Percentiles rank a stretch among this genome's conserved stretches.
Conservation (phyloP, 2,113 vertebrate species). For the Corydoras maculifer region DNA sequence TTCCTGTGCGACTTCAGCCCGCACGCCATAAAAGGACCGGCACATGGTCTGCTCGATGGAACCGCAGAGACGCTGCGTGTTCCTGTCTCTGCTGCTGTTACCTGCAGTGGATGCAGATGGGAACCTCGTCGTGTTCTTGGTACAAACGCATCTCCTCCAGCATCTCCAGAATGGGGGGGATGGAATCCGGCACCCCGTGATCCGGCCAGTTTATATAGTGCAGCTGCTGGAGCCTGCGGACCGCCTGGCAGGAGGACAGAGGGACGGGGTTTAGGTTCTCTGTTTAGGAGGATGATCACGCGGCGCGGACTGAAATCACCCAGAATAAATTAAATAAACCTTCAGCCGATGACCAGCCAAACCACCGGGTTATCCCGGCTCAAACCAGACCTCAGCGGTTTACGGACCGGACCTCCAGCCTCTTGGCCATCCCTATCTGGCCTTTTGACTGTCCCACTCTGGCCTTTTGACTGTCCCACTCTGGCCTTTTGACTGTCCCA, state of each 20-base stretch:
- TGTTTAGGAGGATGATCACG: too few relatives aligned
- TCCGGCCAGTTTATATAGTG: constrained; percentile 95
- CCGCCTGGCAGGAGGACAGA: constrained; percentile 40
- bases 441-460: too few relatives aligned
- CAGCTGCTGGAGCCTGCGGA: constrained; percentile 77
- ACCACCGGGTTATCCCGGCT: too few relatives aligned
- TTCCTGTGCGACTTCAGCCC: constrained; percentile 26
- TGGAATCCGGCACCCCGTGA: constrained; percentile 83
- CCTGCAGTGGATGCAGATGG: constrained; percentile 97
- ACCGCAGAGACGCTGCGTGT: neutral
- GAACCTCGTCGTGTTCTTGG: constrained; percentile 72
- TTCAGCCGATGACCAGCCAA: neutral
- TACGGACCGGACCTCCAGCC: too few relatives aligned
- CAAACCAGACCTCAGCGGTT: too few relatives aligned
- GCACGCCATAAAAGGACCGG: constrained; percentile 3
- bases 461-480: too few relatives aligned
- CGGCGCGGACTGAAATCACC: too few relatives aligned
- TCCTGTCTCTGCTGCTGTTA: constrained; percentile 39
- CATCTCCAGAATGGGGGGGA: constrained; percentile 83
- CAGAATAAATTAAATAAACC: neutral
- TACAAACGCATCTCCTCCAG: constrained; percentile 73
- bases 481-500: neutral
- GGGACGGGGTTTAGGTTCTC: neutral
- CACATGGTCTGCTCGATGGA: constrained; percentile 9
- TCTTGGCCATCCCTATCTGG: too few relatives aligned